phyloP scores from a whole-genome alignment of 2,113 vertebrate species.

The Dromaius novaehollandiae region DNA sequence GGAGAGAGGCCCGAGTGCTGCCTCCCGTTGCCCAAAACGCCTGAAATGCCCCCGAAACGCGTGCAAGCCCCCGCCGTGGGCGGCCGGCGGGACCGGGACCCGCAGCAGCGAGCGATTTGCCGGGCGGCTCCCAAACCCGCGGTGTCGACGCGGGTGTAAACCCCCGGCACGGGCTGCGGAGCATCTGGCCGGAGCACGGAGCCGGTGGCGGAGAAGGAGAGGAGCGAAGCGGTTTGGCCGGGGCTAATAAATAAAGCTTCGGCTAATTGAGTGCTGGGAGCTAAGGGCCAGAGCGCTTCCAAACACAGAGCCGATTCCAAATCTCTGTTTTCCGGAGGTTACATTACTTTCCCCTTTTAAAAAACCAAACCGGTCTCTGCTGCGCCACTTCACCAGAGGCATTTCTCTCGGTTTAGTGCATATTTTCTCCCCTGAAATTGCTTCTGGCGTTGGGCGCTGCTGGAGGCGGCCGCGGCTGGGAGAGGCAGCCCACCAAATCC shows the following conservation, averaged over 20 bases:
- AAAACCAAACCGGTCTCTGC: neutral
- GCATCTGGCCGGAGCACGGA: neutral
- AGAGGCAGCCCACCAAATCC: no score
- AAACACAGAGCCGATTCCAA: neutral
- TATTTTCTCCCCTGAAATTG: neutral
- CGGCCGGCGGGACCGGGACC: no score
- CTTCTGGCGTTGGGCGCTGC: slow-evolving; percentile 12
- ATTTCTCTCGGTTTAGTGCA: neutral
- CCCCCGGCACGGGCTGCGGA: neutral
- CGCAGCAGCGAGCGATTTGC: no score
- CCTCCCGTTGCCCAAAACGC: no score
- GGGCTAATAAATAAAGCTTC: neutral
- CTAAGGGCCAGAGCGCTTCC: neutral
- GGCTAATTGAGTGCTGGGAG: neutral
- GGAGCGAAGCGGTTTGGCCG: neutral
- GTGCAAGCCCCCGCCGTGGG: no score
- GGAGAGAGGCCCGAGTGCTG: no score
- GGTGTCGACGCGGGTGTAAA: no score
- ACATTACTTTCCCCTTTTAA: neutral
- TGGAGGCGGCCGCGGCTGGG: neutral
- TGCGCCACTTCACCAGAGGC: neutral
- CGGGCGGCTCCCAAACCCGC: no score
- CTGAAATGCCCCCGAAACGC: no score
- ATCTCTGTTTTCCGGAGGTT: neutral
- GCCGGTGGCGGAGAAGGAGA: neutral